Conservation (phyloP, 1,140 invertebrate genomes). For the Ephestia elutella region DNA sequence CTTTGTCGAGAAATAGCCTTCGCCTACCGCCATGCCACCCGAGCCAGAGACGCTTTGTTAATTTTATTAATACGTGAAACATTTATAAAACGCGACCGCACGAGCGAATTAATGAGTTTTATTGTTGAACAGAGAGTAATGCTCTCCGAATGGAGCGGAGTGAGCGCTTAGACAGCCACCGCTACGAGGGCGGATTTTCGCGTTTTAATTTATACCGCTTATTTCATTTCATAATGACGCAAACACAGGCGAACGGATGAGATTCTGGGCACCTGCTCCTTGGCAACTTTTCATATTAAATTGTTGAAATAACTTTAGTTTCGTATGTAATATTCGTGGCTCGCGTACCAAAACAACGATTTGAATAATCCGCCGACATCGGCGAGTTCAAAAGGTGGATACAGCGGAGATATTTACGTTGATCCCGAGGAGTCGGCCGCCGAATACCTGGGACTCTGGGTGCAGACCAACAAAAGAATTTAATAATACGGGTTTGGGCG, state of each 20-base stretch:
- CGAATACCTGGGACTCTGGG: slow-evolving; percentile 49
- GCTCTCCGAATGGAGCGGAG: slow-evolving; percentile 51
- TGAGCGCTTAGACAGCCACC: neutral
- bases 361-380: slow-evolving; percentile 34
- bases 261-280: slow-evolving; percentile 45
- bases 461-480: slow-evolving; percentile 60
- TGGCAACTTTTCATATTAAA: slow-evolving; percentile 26
- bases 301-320: slow-evolving; percentile 26
- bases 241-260: slow-evolving; percentile 21
- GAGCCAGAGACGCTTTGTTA: slow-evolving; percentile 52
- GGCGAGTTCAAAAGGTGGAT: slow-evolving; percentile 14
- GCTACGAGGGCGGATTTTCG: slow-evolving; percentile 38
- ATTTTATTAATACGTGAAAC: slow-evolving; percentile 74
- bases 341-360: slow-evolving; percentile 21
- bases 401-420: slow-evolving; percentile 36
- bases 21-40: slow-evolving; percentile 28
- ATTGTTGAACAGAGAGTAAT: slow-evolving; percentile 66
- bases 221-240: slow-evolving; percentile 56
- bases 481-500: slow-evolving; percentile 51
- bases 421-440: slow-evolving; percentile 37
- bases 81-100: slow-evolving; percentile 70
- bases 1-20: slow-evolving; percentile 65
- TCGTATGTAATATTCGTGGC: slow-evolving; percentile 6
- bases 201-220: slow-evolving; percentile 52
- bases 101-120: slow-evolving; percentile 68